Evolutionary conservation across 2,113 vertebrate species (phyloP), one percentile per base, ranked within the genome.

Genomic region (Colistium nudipinnis): DNA sequence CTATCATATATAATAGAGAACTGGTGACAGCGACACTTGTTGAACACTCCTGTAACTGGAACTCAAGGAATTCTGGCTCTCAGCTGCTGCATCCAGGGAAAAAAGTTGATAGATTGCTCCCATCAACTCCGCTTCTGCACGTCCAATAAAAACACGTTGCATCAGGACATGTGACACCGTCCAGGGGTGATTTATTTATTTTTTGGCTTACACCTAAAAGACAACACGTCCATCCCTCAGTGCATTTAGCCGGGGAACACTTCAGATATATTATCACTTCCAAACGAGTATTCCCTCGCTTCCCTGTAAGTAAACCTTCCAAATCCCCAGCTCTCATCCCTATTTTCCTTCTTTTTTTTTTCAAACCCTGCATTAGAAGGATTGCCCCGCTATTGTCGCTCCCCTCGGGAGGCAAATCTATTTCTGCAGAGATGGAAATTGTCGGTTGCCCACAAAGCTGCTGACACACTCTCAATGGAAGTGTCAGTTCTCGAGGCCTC

Each of bases 351-450:
- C 67, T n/a, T n/a, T n/a, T n/a, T n/a, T n/a, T n/a, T n/a, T n/a
- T n/a, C 80, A 82, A 82, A 84, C 81, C 60, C 64, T 72, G 85
- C 81, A 83, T 88, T 86, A 87, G 87, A 88, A 78, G 82, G 76
- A 91, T 90, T 78, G 87, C 70, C 76, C 80, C 51, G 76, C 88
- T 61, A 89, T 92, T 92, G 90, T 91, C 78, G 77, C 83, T 81
- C 76, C 82, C 74, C 88, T 86, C 55, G 83, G 82, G 90, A 89
- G n/a, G 86, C 80, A 89, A 92, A 91, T 92, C 88, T 88, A 89
- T 90, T 92, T 93, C 86, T 89, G 86, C 86, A 84, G 83, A 82
- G 86, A 92, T 88, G 89, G 84, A 91, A 91, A 93, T 91, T 84
- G 86, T 86, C 76, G 78, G 71, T 87, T n/a, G 54, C 48, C 74